Evolutionary conservation across 2,888 invertebrate genomes (phyloP), one percentile per base, ranked within the genome.

Genomic region (Melikaiella ostensackeni): DNA sequence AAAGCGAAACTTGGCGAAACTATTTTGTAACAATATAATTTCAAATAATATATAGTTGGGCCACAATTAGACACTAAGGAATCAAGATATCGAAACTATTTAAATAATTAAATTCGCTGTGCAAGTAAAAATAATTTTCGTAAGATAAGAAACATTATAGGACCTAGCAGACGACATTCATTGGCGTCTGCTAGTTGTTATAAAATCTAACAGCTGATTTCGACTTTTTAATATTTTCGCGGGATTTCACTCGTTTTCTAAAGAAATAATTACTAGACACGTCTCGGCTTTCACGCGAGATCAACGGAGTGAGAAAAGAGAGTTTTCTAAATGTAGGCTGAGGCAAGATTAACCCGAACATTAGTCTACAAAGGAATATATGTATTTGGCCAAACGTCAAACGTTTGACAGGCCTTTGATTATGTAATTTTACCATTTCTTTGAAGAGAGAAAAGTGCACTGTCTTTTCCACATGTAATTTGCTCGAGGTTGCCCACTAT

Each of bases 141-240:
- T 50, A 3, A n/a, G 19, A 50, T 3, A 50, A 50, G 50, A n/a
- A 50, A n/a, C 50, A 8, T n/a, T 46, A 6, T 19, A 19, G 19
- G 50, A n/a, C n/a, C n/a, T n/a, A 70, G 70, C 70, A 70, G 70
- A 70, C 70, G 70, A 70, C 50, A 70, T 24, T 24, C 24, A 38
- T 13, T 70, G 70, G 50, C 70, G 70, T 70, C 70, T 70, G 70
- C 70, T 70, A 50, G 30, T 16, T 42, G 16, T 16, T 42, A 42
- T 4, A 16, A 0, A 33, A 30, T 30, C n/a, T n/a, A 70, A 70
- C 70, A 70, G 70, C 70, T 70, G 70, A 70, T 50, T 8, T 9
- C 27, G 27, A 38, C 27, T 21, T 66, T 38, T 42, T 7, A 70
- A 11, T 50, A 70, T 70, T 70, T 50, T 70, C 46, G 50, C 70